phyloP scores from a whole-genome alignment of 2,113 vertebrate genomes.

The Fukomys damarensis region DNA sequence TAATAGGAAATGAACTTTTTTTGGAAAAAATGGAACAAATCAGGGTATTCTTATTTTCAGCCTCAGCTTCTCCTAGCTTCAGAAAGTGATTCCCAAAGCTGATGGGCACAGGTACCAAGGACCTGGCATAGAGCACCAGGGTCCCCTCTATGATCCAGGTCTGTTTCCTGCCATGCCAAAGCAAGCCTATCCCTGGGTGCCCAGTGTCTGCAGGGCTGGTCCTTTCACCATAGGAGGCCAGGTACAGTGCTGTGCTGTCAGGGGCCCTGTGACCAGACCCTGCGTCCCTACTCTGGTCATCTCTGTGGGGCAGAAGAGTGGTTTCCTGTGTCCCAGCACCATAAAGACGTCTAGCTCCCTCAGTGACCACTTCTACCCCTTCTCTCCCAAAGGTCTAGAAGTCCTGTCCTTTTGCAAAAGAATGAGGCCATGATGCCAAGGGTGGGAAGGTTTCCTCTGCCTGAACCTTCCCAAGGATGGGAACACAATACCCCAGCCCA shows the following conservation, averaged over 20 bases:
- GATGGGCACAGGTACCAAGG: rapidly evolving
- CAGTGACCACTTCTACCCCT: neutral
- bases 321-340: neutral
- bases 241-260: neutral
- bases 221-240: neutral
- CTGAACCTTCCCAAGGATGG: neutral
- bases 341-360: neutral
- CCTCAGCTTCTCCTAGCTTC: neutral
- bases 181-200: neutral
- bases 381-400: neutral
- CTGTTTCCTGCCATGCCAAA: neutral
- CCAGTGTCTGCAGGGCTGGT: neutral
- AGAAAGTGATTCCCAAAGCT: neutral
- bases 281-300: neutral
- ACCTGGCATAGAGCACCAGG: neutral
- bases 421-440: neutral
- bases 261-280: too few species aligned
- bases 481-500: neutral
- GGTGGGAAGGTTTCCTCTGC: neutral
- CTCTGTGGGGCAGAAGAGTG: neutral
- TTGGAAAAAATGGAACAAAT: neutral
- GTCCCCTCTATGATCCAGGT: neutral
- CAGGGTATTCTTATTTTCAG: neutral
- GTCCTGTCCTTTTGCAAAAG: neutral
- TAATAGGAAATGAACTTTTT: conserved; percentile 25